Evolutionary conservation across 2,888 invertebrate genomes (phyloP).

Genomic region (Drosophila limbata): DNA sequence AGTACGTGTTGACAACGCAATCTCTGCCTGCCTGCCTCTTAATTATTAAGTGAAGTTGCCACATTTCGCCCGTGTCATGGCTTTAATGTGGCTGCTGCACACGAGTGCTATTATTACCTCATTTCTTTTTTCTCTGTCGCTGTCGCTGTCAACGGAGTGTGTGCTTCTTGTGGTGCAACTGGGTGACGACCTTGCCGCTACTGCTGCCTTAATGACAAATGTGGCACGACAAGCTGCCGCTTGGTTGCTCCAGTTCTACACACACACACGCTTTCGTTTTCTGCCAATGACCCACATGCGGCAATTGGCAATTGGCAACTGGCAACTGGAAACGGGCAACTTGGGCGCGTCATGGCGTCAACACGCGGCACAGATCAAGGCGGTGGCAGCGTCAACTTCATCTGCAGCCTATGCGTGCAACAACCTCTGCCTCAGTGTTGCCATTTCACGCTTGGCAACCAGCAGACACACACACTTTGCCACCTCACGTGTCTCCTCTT

Average conservation of each 20-base stretch:
- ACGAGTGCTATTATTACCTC: slow-evolving; percentile 24
- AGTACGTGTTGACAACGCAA: slow-evolving; percentile 56
- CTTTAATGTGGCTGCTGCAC: slow-evolving; percentile 9
- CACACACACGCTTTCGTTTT: slow-evolving; percentile 11
- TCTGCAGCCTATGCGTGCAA: slow-evolving; percentile 67
- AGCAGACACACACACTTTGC: slow-evolving; percentile 30
- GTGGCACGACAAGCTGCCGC: slow-evolving; percentile 18
- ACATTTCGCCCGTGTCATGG: slow-evolving; percentile 30
- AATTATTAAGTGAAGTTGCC: slow-evolving; percentile 55
- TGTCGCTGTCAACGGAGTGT: background rate
- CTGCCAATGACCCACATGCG: slow-evolving; percentile 64
- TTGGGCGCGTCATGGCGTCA: slow-evolving; percentile 21
- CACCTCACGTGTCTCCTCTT: slow-evolving; percentile 32
- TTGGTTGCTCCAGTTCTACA: slow-evolving; percentile 66
- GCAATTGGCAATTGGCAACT: slow-evolving; percentile 1
- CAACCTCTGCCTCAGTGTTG: slow-evolving; percentile 62
- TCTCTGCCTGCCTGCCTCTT: slow-evolving; percentile 41
- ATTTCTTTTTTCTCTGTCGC: background rate
- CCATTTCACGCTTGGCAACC: slow-evolving; percentile 64
- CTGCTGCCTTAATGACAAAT: slow-evolving; percentile 36
- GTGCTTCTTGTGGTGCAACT: slow-evolving; percentile 26
- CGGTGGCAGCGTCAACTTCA: slow-evolving; percentile 37
- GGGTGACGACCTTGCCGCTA: slow-evolving; percentile 61
- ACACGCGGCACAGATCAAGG: slow-evolving; percentile 46
- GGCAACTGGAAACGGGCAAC: slow-evolving; percentile 11